Evolutionary conservation across 2,888 invertebrate species (phyloP), one percentile per base, ranked within the genome.

Genomic region (Hypsopygia costalis): DNA sequence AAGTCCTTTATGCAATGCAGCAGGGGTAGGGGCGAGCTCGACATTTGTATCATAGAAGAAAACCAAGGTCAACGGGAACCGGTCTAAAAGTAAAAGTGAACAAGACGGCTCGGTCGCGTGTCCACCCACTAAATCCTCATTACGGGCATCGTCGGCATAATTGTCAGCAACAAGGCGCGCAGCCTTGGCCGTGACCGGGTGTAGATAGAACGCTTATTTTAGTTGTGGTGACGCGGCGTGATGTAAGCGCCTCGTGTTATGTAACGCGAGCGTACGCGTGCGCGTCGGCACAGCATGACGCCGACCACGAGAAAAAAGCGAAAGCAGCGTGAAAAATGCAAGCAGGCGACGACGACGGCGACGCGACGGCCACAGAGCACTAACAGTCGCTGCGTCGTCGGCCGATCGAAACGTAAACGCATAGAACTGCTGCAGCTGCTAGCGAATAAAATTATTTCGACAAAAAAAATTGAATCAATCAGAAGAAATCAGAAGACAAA

Each of bases 141-240:
- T 83, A 78, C 81, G 67, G 69, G 62, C 74, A 63, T 54, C 62
- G 72, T 55, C 69, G 67, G 75, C 70, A 75, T 82, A 80, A 85
- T 85, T 83, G 83, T 70, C 74, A 71, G 62, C 72, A 71, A 72
- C 70, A 67, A 72, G 71, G 68, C 74, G 71, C 71, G 69, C 77
- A 86, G 83, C 87, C 87, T 88, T 88, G 87, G 86, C 87, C 86
- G 86, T 88, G 87, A 86, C 87, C 87, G 83, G 71, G 58, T 58
- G 60, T 64, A 67, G 76, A 80, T 79, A 79, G 81, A 79, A 66
- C 78, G 82, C 72, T 77, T 81, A 85, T 85, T 87, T 86, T 85
- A 85, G 85, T 69, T 68, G 75, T 66, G 64, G 75, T 82, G 85
- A 83, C 83, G 83, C 66, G 72, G 58, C 73, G 72, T 82, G 82